phyloP scores from a whole-genome alignment of 1,140 invertebrate genomes.

The Micrasema longulum region DNA sequence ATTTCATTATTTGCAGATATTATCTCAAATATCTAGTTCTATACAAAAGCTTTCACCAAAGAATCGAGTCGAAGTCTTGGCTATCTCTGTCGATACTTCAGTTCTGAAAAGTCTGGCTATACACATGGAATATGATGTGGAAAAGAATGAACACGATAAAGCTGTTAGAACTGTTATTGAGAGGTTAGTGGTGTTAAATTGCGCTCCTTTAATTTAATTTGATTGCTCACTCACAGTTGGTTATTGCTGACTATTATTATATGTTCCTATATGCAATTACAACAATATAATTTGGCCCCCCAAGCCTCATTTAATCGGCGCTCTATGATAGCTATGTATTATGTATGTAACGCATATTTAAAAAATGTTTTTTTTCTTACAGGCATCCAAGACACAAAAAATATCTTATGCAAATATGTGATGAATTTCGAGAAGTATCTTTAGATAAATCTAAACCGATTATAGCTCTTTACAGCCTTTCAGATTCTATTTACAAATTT shows the following conservation, averaged over 20 bases:
- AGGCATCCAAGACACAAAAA: slow-evolving; percentile 72
- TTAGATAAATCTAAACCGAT: slow-evolving; percentile 68
- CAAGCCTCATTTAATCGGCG: no score
- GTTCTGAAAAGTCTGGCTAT: slow-evolving; percentile 70
- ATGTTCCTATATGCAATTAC: no score
- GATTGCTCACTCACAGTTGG: no score
- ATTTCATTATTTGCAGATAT: slow-evolving; percentile 65
- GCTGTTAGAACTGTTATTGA: slow-evolving; percentile 72
- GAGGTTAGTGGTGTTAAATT: slow-evolving; percentile 66
- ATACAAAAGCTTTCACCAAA: slow-evolving; percentile 70
- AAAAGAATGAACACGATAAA: slow-evolving; percentile 67
- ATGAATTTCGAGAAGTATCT: slow-evolving; percentile 69
- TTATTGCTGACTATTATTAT: no score
- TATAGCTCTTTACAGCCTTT: slow-evolving; percentile 70
- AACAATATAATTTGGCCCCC: no score
- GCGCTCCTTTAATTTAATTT: background rate
- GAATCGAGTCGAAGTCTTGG: slow-evolving; percentile 71
- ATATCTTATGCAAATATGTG: slow-evolving; percentile 70
- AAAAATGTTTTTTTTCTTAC: no score
- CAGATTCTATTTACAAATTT: slow-evolving; percentile 59
- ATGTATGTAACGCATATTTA: no score
- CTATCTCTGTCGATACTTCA: slow-evolving; percentile 67
- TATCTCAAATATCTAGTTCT: slow-evolving; percentile 68
- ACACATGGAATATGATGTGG: slow-evolving; percentile 70
- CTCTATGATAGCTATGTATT: no score